Base-by-base conservation (phyloP, 92 coral and sea anemone genomes). In the Actinostola sp. region DNA sequence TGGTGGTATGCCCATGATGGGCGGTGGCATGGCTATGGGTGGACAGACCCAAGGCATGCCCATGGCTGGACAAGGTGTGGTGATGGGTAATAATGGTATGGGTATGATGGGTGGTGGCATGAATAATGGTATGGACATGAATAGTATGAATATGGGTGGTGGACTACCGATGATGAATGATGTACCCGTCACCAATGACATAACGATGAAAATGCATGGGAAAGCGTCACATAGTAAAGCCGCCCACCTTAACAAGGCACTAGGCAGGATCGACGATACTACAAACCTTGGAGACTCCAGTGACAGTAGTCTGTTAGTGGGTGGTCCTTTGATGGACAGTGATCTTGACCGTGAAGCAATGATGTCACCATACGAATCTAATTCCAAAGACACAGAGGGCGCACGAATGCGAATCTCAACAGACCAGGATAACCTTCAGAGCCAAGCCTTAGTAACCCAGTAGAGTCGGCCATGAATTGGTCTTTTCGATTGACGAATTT, bases 291-390 rank as follows among this genome's bases (percentile, higher is more conserved):
- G 78, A 33, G 86, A 75, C 53, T 58, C 64, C n/a, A n/a, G n/a
- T 3, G 66, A 48, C 16, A 69, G 55, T 20, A 61, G 48, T 24
- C 63, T 84, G 17, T 38, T 63, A 35, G 44, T 84, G 39, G 89
- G 89, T 21, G 92, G 97, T 20, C 87, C 92, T 10, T n/a, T 86
- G 1, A 80, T 54, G 73, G 97, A 89, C 44, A 81, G 85, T n/a
- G 97, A 89, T 38, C 88, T 95, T 32, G 99, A 95, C 53, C 77
- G 89, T 9, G 73, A 88, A 27, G 99, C 99, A 19, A 92, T 95
- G 97, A 82, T 87, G 88, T 95, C 99, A 23, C 99, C 99, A 12
- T 95, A 77, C 57, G 99, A 95, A 70, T 63, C 84, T 0, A 67
- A 95, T 66, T 79, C 99, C 14, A 88, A 72, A 61, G 99, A 95